Evolutionary conservation across 2,888 invertebrate genomes (phyloP).

Genomic region (Ernsta delagoae): DNA sequence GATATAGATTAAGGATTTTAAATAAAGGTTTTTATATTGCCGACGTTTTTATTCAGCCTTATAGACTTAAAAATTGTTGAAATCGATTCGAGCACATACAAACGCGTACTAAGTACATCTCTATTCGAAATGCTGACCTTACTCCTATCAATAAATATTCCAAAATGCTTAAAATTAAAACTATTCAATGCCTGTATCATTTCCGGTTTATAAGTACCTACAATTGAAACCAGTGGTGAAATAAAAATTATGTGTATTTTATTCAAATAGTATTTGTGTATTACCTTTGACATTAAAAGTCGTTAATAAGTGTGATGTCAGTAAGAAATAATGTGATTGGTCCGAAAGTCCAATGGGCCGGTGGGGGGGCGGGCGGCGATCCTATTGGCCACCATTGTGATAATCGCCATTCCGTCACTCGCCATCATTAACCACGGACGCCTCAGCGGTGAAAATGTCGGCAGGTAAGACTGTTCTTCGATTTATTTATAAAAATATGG

Average conservation of each 20-base stretch:
- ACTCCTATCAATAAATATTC: too few species aligned
- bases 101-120: too few species aligned
- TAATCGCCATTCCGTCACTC: conserved; percentile 55
- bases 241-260: background rate
- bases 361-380: conserved; percentile 60
- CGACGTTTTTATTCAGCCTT: too few species aligned
- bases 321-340: conserved; percentile 62
- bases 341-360: conserved; percentile 75
- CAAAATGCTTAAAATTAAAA: too few species aligned
- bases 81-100: too few species aligned
- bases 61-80: too few species aligned
- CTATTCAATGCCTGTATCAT: background rate
- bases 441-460: conserved; percentile 65
- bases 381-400: conserved; percentile 58
- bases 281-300: conserved; percentile 12
- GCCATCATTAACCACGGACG: conserved; percentile 55
- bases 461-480: conserved; percentile 63
- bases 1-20: too few species aligned
- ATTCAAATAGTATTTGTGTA: conserved; percentile 13
- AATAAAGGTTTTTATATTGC: too few species aligned
- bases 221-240: background rate
- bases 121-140: too few species aligned
- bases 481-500: too few species aligned
- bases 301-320: conserved; percentile 66
- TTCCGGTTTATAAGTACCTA: background rate